Conservation (phyloP, 2,888 invertebrate species). For the Ommatoiulus sabulosus region DNA sequence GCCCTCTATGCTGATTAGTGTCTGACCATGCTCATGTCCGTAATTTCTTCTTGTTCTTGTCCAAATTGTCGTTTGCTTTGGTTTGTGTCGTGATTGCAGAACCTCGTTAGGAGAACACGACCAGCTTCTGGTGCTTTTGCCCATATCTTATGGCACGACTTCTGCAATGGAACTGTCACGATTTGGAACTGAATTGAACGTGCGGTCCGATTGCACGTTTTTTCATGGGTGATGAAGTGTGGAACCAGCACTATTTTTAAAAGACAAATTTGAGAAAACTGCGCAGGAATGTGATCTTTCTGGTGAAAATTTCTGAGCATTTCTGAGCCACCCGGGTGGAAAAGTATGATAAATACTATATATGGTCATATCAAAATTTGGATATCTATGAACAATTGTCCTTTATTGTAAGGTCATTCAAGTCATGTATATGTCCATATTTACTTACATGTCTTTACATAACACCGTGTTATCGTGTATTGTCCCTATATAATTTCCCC, state of each 20-base stretch:
- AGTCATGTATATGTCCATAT: too few relatives aligned
- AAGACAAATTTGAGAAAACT: background rate
- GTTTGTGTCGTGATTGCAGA: background rate
- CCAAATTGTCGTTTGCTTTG: constrained; percentile 5
- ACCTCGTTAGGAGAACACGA: background rate
- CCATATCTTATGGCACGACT: background rate
- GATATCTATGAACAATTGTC: too few relatives aligned
- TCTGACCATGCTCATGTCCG: background rate
- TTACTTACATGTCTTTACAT: too few relatives aligned
- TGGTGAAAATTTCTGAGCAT: background rate
- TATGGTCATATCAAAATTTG: too few relatives aligned
- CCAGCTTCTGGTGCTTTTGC: background rate
- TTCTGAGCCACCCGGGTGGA: too few relatives aligned
- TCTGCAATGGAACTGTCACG: background rate
- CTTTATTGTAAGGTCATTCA: too few relatives aligned
- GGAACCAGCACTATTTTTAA: background rate
- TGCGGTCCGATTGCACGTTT: too few relatives aligned
- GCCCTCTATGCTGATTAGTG: background rate
- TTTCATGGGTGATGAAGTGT: too few relatives aligned
- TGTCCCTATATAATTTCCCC: too few relatives aligned
- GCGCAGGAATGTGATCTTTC: background rate
- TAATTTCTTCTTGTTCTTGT: background rate
- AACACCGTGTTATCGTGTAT: too few relatives aligned
- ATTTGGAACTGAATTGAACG: background rate
- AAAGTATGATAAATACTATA: too few relatives aligned